Evolutionary conservation across 2,113 vertebrate genomes (phyloP), one percentile per base, ranked within the genome.

Genomic region (Oceanodroma tethys): DNA sequence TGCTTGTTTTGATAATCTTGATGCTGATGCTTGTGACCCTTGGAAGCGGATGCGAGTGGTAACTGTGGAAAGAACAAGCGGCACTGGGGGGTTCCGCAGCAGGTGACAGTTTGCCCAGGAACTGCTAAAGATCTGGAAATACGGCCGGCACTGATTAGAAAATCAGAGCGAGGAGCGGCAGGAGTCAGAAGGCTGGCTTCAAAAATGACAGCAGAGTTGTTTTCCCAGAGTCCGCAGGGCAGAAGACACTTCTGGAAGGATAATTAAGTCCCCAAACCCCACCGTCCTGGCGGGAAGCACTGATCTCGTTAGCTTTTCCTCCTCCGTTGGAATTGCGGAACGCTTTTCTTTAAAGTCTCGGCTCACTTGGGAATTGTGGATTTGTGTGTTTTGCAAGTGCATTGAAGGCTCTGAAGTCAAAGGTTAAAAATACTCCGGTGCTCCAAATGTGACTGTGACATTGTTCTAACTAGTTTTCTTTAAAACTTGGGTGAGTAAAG

Each of bases 161-260:
- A 16, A 21, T 48, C 1, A 22, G 53, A 42, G 53, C 2, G 7
- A 66, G 60, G 53, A 59, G 29, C 1, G 1, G 34, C 0, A 3
- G 38, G 55, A 53, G 34, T 60, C 32, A 23, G 59, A 42, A 23
- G 27, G 29, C 45, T 13, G 40, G 20, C 40, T 67, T 66, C 27
- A 36, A 16, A 30, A 83, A 34, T 36, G 42, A 29, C 21, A 26
- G 43, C 53, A 23, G 56, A 67, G 38, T 13, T 32, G 80, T 63
- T 11, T 76, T 72, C 25, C n/a, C 43, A 15, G 36, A 26, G 25
- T 40, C 38, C 45, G 16, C 7, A 50, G 71, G 70, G 86, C 52
- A 48, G 42, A 7, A 50, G 32, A n/a, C 29, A 3, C 52, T 50
- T 66, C 48, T 47, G 38, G 47, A 52, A 81, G 65, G 74, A 66